phyloP scores from a whole-genome alignment of 1,140 invertebrate genomes.

The Sycophila sp. region DNA sequence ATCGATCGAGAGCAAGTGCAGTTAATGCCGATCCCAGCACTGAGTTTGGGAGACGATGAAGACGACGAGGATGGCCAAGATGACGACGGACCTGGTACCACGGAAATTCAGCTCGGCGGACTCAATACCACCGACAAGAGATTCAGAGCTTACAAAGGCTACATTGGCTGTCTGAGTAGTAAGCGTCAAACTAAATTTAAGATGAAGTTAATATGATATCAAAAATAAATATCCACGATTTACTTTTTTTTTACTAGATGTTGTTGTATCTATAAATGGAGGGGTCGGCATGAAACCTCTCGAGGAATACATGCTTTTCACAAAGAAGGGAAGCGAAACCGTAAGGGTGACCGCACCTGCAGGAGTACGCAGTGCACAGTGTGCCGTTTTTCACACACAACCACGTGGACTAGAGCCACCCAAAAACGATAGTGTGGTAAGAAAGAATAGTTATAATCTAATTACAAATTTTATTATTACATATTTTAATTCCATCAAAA shows the following conservation, averaged over 20 bases:
- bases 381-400: slow-evolving; percentile 78
- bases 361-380: slow-evolving; percentile 84
- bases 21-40: slow-evolving; percentile 72
- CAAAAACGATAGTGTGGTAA: slow-evolving; percentile 75
- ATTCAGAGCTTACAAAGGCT: slow-evolving; percentile 83
- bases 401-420: slow-evolving; percentile 70
- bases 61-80: slow-evolving; percentile 46
- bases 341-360: slow-evolving; percentile 83
- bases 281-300: slow-evolving; percentile 81
- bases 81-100: slow-evolving; percentile 69
- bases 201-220: background rate
- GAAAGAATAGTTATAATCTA: too few relatives aligned
- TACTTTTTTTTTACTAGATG: slow-evolving; percentile 69
- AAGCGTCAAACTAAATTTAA: slow-evolving; percentile 57
- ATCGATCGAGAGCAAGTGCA: slow-evolving; percentile 81
- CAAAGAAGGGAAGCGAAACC: slow-evolving; percentile 80
- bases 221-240: background rate
- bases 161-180: slow-evolving; percentile 91
- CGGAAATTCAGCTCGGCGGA: slow-evolving; percentile 87
- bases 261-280: slow-evolving; percentile 82
- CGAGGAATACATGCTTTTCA: slow-evolving; percentile 90
- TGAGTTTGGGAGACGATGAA: slow-evolving; percentile 71
- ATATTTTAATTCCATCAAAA: too few relatives aligned
- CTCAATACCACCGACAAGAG: slow-evolving; percentile 83
- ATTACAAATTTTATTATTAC: too few relatives aligned